A percentile compares a stretch with the other conserved stretches of the same genome.
These are phyloP conservation scores for Tachystola acroxantha DNA, from an alignment of 2,888 invertebrate species.

Conservation along the genomic window DNA sequence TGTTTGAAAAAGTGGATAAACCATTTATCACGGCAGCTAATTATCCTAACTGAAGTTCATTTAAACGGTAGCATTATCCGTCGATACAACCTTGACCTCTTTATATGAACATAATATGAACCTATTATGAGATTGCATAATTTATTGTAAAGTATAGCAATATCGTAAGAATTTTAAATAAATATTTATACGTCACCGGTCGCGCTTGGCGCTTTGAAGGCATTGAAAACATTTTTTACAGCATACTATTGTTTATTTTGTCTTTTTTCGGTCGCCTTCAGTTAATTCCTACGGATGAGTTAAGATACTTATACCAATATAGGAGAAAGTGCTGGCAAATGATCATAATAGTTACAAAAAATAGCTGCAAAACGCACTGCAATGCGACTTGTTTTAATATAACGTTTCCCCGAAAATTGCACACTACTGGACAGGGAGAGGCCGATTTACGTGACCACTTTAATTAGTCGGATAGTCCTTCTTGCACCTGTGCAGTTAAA, in stretches of 20 bases:
- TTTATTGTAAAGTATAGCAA: too few relatives aligned
- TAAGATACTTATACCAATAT: too few relatives aligned
- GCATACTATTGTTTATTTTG: too few relatives aligned
- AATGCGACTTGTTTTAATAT: slow-evolving; percentile 37
- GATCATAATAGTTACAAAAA: too few relatives aligned
- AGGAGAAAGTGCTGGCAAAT: too few relatives aligned
- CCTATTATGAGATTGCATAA: too few relatives aligned
- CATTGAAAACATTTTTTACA: too few relatives aligned
- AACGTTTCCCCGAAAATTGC: slow-evolving; percentile 36
- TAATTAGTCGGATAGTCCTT: slow-evolving; percentile 58
- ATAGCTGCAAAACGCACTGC: slow-evolving; percentile 21
- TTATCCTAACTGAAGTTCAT: slow-evolving; percentile 26
- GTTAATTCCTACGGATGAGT: too few relatives aligned
- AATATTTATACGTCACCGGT: too few relatives aligned
- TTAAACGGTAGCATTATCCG: slow-evolving; percentile 11
- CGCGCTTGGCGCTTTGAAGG: too few relatives aligned
- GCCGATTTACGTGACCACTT: slow-evolving; percentile 49
- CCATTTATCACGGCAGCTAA: slow-evolving; percentile 35
- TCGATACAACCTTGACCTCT: not conserved
- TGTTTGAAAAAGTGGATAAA: slow-evolving; percentile 33
- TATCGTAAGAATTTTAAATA: too few relatives aligned
- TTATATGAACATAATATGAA: not conserved
- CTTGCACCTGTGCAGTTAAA: slow-evolving; percentile 52
- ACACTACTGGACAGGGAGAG: slow-evolving; percentile 39
- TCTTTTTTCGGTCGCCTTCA: too few relatives aligned